These are phyloP conservation scores for Neodiprion lecontei DNA, from an alignment of 1,140 invertebrate genomes.

Conservation along the genomic window DNA sequence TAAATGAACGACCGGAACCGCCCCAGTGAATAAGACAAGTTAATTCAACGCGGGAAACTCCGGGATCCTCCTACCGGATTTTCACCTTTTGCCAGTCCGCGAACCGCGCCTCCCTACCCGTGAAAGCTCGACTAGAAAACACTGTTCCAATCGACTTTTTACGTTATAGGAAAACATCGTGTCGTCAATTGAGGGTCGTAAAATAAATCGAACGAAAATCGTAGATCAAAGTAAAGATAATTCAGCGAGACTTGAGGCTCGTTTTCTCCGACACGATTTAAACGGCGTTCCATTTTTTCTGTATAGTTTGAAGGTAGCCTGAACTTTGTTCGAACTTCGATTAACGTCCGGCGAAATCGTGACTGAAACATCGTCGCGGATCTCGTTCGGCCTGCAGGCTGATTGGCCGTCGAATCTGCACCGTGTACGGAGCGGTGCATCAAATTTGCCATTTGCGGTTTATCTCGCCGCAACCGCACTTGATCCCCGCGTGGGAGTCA, in stretches of 20 bases:
- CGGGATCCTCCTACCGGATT: not conserved
- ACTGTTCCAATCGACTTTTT: slow-evolving; percentile 7
- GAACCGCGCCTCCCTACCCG: not conserved
- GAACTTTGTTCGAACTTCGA: no score
- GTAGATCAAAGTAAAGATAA: no score
- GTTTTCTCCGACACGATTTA: not conserved
- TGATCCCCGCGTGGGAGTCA: not conserved
- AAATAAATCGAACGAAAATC: no score
- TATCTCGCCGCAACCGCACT: not conserved
- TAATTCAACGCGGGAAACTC: not conserved
- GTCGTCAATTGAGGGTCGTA: not conserved
- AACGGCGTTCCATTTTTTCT: no score
- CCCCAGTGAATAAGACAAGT: not conserved
- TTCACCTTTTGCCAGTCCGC: not conserved
- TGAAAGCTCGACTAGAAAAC: not conserved
- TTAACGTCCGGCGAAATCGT: no score
- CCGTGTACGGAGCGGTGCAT: not conserved
- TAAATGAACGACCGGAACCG: slow-evolving; percentile 1
- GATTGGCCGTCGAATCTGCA: not conserved
- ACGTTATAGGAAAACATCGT: not conserved
- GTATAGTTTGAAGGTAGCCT: no score
- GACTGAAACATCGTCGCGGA: not conserved
- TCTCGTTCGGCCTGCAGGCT: not conserved
- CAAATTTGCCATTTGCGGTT: not conserved
- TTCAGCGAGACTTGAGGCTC: not conserved